Conservation (phyloP, 2,888 invertebrate genomes). For the Dasysyrphus albostriatus region DNA sequence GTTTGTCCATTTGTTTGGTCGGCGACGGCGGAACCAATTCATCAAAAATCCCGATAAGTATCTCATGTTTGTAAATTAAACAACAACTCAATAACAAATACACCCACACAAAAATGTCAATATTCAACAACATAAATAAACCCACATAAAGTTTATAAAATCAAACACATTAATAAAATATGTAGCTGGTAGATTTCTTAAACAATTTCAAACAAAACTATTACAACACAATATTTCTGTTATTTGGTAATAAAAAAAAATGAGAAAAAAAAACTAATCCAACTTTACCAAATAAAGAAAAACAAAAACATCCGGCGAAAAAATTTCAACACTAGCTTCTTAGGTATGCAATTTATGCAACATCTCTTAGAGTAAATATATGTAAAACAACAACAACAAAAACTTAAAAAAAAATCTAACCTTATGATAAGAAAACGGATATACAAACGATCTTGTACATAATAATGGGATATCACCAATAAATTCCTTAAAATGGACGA, state of each 20-base stretch:
- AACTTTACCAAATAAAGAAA: not conserved
- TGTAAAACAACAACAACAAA: not conserved
- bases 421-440: constrained; percentile 58
- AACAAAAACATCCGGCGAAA: not conserved
- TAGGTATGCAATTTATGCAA: constrained; percentile 40
- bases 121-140: constrained; percentile 11
- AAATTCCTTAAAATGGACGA: constrained; percentile 41
- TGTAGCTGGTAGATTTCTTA: not conserved
- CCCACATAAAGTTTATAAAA: constrained; percentile 8
- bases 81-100: constrained; percentile 12
- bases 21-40: constrained; percentile 14
- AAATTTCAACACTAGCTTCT: constrained; percentile 46
- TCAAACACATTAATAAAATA: constrained; percentile 14
- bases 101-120: constrained; percentile 36
- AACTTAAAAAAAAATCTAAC: constrained; percentile 40
- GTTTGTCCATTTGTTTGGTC: constrained; percentile 18
- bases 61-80: not conserved
- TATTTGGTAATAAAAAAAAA: constrained; percentile 5
- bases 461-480: constrained; percentile 51
- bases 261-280: not conserved
- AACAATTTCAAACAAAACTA: not conserved
- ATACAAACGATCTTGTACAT: not conserved
- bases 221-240: constrained; percentile 10
- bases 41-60: constrained; percentile 26
- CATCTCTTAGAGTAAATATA: constrained; percentile 36